phyloP scores from a whole-genome alignment of 2,113 vertebrate genomes.

The Rhinogobius similis region DNA sequence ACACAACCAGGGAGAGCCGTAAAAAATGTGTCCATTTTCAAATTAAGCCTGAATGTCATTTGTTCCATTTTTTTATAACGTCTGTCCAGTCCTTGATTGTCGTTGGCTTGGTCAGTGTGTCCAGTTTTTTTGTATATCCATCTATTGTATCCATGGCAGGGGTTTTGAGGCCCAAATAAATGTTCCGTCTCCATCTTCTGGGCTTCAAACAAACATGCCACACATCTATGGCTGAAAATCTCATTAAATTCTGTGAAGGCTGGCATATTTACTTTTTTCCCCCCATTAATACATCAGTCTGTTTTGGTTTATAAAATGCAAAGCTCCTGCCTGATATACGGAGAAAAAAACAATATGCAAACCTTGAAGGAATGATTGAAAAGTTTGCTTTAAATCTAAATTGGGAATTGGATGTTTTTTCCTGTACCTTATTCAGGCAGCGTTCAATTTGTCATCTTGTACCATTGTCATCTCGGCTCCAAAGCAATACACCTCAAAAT shows the following conservation, averaged over 20 bases:
- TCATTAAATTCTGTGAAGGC: background rate
- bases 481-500: slow-evolving; percentile 1
- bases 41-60: no score
- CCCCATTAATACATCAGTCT: no score
- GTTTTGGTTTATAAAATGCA: background rate
- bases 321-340: background rate
- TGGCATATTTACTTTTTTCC: background rate
- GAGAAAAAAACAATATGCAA: slow-evolving; percentile 15
- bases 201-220: no score
- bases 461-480: background rate
- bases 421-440: background rate
- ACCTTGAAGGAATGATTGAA: background rate
- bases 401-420: background rate
- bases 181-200: no score
- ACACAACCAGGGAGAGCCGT: no score
- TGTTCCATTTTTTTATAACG: no score
- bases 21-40: no score
- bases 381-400: background rate
- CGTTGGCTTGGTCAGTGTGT: no score
- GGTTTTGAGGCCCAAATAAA: no score
- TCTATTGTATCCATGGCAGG: no score
- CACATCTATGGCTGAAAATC: background rate
- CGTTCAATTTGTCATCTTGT: slow-evolving; percentile 5
- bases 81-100: no score
- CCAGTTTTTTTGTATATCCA: no score